Percentiles rank a stretch among this genome's conserved stretches.
phyloP scores from a whole-genome alignment of 2,888 invertebrate species.

The Elysia crispata region DNA sequence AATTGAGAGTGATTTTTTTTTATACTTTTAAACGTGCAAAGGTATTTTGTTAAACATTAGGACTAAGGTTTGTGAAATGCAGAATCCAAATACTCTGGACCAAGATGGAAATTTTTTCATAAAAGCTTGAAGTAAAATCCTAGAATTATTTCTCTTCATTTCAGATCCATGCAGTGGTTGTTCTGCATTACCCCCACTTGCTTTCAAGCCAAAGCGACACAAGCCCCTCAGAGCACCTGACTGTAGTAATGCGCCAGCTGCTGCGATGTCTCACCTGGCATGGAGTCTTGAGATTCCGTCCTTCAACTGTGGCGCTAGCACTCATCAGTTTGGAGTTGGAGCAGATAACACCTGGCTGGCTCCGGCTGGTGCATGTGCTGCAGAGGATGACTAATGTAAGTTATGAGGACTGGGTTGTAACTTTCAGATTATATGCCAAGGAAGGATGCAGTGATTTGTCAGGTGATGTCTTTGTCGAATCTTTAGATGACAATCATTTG shows the following conservation, averaged over 20 bases:
- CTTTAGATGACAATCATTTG: too few species aligned
- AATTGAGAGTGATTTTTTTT: too few species aligned
- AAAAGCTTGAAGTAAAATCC: too few species aligned
- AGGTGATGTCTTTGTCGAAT: too few species aligned
- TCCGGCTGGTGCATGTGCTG: slow-evolving; percentile 67
- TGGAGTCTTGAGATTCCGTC: slow-evolving; percentile 85
- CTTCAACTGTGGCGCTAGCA: slow-evolving; percentile 87
- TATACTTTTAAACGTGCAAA: too few species aligned
- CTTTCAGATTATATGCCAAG: too few species aligned
- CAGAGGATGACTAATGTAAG: slow-evolving; percentile 72
- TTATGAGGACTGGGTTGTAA: neutral
- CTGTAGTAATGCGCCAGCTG: slow-evolving; percentile 70
- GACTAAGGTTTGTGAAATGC: too few species aligned
- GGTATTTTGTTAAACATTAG: too few species aligned
- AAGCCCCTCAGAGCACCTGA: slow-evolving; percentile 73
- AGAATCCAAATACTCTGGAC: too few species aligned
- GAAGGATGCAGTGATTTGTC: too few species aligned
- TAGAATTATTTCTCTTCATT: neutral
- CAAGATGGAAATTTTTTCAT: too few species aligned
- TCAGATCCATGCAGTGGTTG: slow-evolving; percentile 73
- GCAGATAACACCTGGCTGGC: slow-evolving; percentile 71
- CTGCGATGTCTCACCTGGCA: slow-evolving; percentile 79
- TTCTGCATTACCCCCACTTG: slow-evolving; percentile 73
- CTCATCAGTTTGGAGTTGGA: slow-evolving; percentile 84
- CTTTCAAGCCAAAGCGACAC: slow-evolving; percentile 68